Conservation (phyloP, 2,888 invertebrate species). For the Drosophila pseudotakahashii region DNA sequence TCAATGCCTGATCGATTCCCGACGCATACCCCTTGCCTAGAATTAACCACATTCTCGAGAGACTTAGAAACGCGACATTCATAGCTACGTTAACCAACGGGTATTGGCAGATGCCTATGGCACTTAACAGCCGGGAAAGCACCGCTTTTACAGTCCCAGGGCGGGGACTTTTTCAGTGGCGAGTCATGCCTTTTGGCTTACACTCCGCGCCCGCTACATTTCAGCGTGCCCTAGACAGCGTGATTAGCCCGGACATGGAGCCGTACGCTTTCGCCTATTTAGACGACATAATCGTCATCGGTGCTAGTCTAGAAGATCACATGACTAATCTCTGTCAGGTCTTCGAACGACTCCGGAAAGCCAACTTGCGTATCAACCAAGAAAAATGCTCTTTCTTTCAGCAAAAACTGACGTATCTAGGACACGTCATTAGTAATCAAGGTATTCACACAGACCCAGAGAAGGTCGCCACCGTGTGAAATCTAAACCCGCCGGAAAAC, state of each 20-base stretch:
- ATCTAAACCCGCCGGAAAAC: neutral
- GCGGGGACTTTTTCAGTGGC: neutral
- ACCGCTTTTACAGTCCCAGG: neutral
- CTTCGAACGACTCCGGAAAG: neutral
- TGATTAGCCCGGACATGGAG: neutral
- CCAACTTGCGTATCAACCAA: neutral
- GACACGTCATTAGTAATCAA: neutral
- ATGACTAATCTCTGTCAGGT: neutral
- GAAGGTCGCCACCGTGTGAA: neutral
- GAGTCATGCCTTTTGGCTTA: too few relatives aligned
- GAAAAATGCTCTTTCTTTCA: constrained; percentile 1
- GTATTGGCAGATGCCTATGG: neutral
- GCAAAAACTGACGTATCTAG: neutral
- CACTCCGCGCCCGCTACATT: neutral
- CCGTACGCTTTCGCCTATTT: neutral
- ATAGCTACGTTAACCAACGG: neutral
- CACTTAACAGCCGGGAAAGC: neutral
- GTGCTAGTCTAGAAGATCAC: neutral
- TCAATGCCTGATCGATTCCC: neutral
- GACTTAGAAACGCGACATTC: neutral
- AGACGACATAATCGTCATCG: neutral
- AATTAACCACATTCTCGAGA: neutral
- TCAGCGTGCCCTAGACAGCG: neutral
- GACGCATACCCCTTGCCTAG: neutral
- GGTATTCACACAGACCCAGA: neutral